Percentiles rank a stretch among this genome's conserved stretches.
Conservation (phyloP, 2,113 vertebrate species). For the Gila orcuttii region DNA sequence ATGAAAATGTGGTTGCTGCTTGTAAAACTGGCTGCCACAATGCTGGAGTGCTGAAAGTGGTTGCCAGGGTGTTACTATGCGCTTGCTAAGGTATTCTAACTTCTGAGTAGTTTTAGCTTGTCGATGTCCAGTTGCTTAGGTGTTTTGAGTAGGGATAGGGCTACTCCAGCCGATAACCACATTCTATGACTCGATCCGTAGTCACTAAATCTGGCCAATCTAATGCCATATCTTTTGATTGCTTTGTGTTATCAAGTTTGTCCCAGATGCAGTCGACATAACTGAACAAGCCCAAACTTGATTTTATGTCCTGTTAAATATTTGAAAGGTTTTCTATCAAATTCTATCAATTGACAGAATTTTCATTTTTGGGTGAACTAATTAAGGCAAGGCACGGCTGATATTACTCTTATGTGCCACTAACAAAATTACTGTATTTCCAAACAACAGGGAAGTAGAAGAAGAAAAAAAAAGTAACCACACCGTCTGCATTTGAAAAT, state of each 20-base stretch:
- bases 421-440: neutral
- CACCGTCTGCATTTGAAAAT: constrained; percentile 5
- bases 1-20: neutral
- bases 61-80: neutral
- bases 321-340: too few relatives aligned
- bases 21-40: neutral
- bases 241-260: too few relatives aligned
- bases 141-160: neutral
- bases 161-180: too few relatives aligned
- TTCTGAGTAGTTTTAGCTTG: neutral
- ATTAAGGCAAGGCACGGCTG: neutral
- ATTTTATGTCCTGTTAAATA: too few relatives aligned
- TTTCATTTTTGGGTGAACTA: neutral
- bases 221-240: too few relatives aligned
- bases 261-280: too few relatives aligned
- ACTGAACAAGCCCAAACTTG: too few relatives aligned
- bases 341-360: neutral
- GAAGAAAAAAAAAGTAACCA: neutral
- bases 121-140: neutral
- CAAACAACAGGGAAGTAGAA: neutral
- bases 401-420: neutral
- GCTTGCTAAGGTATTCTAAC: neutral
- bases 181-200: too few relatives aligned
- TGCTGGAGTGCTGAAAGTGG: neutral
- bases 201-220: too few relatives aligned